Percentiles rank a stretch among this genome's conserved stretches.
Evolutionary conservation across 2,888 invertebrate species (phyloP).

Genomic region (Chrysolina haemoptera): DNA sequence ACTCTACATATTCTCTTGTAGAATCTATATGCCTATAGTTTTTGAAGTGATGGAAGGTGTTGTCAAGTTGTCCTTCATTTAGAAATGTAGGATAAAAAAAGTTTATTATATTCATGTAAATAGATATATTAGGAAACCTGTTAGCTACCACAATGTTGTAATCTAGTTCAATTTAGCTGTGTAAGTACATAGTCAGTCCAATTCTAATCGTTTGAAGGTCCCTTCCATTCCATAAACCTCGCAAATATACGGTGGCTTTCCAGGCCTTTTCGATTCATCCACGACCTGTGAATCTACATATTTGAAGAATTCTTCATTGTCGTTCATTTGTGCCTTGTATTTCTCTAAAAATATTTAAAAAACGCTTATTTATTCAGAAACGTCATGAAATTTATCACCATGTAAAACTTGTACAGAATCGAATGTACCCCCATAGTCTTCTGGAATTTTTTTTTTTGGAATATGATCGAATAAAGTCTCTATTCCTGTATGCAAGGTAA

Average conservation of each 20-base stretch:
- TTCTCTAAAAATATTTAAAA: slow-evolving; percentile 39
- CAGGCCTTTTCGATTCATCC: slow-evolving; percentile 74
- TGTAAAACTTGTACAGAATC: slow-evolving; percentile 38
- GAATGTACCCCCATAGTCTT: slow-evolving; percentile 74
- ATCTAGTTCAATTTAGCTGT: no score
- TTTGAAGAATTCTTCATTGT: slow-evolving; percentile 64
- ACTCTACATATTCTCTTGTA: no score
- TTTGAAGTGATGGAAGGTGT: no score
- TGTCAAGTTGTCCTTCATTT: no score
- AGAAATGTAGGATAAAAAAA: no score
- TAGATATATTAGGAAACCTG: no score
- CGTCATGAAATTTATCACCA: slow-evolving; percentile 36
- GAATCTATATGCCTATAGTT: no score
- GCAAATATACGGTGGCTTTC: slow-evolving; percentile 75
- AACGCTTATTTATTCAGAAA: background rate
- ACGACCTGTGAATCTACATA: slow-evolving; percentile 73
- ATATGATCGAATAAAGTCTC: slow-evolving; percentile 65
- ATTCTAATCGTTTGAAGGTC: slow-evolving; percentile 81
- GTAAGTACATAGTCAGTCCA: slow-evolving; percentile 72
- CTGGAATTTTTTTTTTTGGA: slow-evolving; percentile 74
- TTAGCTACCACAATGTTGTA: no score
- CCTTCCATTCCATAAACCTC: slow-evolving; percentile 79
- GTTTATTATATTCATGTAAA: no score
- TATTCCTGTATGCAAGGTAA: slow-evolving; percentile 52
- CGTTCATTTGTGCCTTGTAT: slow-evolving; percentile 58